Percentiles rank a stretch among this genome's conserved stretches.
Evolutionary conservation across 2,113 vertebrate species (phyloP).

Genomic region (Galemys pyrenaicus): DNA sequence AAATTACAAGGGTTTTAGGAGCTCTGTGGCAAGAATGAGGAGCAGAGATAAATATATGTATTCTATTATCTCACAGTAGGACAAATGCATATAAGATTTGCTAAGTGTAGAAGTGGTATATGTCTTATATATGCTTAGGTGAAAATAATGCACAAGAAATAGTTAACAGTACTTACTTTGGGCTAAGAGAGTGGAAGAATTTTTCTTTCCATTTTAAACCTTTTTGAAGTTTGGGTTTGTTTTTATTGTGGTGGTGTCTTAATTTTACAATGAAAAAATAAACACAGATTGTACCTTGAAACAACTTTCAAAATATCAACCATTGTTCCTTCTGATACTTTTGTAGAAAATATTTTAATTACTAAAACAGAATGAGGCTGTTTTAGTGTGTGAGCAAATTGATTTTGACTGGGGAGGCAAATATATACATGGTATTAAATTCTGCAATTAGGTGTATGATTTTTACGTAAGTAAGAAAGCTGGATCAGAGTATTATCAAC

Average conservation of each 20-base stretch:
- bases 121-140: not conserved
- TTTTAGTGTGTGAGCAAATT: not conserved
- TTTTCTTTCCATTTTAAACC: constrained; percentile 42
- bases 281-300: not conserved
- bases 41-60: not conserved
- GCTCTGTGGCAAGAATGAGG: not conserved
- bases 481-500: not conserved
- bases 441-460: not conserved
- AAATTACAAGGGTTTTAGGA: not conserved
- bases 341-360: constrained; percentile 36
- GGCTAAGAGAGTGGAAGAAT: not conserved
- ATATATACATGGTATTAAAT: not conserved
- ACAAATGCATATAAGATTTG: not conserved
- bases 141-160: constrained; percentile 24
- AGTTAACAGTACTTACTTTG: constrained; percentile 9
- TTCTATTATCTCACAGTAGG: not conserved
- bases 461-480: constrained; percentile 11
- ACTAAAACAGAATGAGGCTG: constrained; percentile 39
- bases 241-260: constrained; percentile 47
- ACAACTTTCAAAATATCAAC: constrained; percentile 33
- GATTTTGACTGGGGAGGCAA: constrained; percentile 26
- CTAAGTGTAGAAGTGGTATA: constrained; percentile 1
- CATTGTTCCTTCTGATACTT: constrained; percentile 20
- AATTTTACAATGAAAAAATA: constrained; percentile 35
- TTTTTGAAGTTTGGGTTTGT: constrained; percentile 35